phyloP scores from a whole-genome alignment of 2,797 vertebrate genomes.

The Gambusia yucatana region DNA sequence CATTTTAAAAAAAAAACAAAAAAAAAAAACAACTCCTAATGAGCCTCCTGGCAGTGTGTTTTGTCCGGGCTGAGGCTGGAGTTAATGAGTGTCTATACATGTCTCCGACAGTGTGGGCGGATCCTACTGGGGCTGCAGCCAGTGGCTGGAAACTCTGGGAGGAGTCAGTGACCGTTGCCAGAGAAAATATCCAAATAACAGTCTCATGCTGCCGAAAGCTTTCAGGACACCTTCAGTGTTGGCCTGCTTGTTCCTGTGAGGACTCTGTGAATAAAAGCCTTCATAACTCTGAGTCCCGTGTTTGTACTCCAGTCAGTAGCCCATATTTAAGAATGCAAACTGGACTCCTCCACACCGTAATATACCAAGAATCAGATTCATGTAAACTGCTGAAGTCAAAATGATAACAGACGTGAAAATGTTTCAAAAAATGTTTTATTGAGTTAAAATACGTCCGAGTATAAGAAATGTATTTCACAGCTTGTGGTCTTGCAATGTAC shows the following conservation, averaged over 20 bases:
- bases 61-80: neutral
- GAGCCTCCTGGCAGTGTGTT: conserved; percentile 1
- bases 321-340: no score
- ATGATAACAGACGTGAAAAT: neutral
- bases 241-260: neutral
- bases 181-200: conserved; percentile 57
- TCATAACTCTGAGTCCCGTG: neutral
- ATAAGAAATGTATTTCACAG: neutral
- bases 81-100: conserved; percentile 7
- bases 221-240: neutral
- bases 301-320: neutral
- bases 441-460: neutral
- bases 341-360: neutral
- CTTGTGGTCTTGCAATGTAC: neutral
- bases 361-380: neutral
- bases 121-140: conserved; percentile 31
- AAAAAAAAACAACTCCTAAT: no score
- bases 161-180: conserved; percentile 60
- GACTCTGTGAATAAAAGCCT: neutral
- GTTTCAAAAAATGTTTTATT: neutral
- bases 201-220: conserved; percentile 7
- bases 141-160: conserved; percentile 52
- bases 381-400: neutral
- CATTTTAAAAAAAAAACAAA: neutral
- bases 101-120: conserved; percentile 37